Evolutionary conservation across 2,888 invertebrate genomes (phyloP).

Genomic region (Tenthredo distinguenda): DNA sequence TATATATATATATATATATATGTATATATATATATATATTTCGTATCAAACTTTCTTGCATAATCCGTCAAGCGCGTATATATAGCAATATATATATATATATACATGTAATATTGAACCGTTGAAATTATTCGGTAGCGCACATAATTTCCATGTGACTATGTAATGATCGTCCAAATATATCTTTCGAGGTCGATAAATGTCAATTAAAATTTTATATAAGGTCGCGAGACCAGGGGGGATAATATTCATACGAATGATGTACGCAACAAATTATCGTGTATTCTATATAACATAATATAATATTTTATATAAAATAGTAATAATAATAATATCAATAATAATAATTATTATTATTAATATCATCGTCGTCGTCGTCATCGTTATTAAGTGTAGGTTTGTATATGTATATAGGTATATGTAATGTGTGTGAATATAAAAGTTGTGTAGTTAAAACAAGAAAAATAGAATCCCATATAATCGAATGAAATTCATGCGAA

Average conservation of each 20-base stretch:
- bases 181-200: constrained; percentile 29
- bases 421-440: not conserved
- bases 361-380: too few species aligned
- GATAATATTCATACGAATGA: not conserved
- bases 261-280: not conserved
- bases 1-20: not conserved
- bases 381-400: too few species aligned
- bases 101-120: not conserved
- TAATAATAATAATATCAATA: too few species aligned
- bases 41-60: not conserved
- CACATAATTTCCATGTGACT: constrained; percentile 23
- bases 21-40: not conserved
- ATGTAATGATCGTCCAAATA: constrained; percentile 43
- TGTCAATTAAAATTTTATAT: constrained; percentile 1
- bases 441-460: not conserved
- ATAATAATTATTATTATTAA: too few species aligned
- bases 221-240: not conserved
- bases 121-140: too few species aligned
- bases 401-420: too few species aligned
- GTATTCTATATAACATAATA: not conserved
- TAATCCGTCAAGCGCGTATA: not conserved
- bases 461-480: not conserved
- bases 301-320: too few species aligned
- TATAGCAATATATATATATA: not conserved
- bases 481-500: not conserved